Conservation (phyloP, 1,140 invertebrate species). For the Trinorchestia longiramus region DNA sequence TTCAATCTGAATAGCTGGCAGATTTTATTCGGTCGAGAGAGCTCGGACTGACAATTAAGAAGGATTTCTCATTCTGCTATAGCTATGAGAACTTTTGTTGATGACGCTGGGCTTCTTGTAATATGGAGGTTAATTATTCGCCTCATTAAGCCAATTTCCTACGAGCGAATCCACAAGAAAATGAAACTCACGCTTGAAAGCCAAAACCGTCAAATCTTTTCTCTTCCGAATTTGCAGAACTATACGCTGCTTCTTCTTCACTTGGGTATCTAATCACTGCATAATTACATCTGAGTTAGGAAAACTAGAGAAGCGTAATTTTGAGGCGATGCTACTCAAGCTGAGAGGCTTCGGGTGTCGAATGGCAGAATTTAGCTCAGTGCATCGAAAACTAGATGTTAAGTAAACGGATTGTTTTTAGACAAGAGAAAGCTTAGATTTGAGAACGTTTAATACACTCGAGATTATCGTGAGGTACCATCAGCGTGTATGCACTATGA, state of each 20-base stretch:
- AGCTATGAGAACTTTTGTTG: neutral
- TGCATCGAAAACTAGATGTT: no score
- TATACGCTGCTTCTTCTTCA: neutral
- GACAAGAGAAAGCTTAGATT: neutral
- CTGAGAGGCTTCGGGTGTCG: neutral
- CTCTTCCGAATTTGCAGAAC: neutral
- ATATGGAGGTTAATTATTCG: constrained; percentile 34
- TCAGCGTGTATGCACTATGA: no score
- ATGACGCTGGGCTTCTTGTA: neutral
- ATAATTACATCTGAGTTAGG: neutral
- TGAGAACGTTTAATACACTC: neutral
- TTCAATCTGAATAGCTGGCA: neutral
- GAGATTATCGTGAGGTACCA: no score
- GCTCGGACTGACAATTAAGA: neutral
- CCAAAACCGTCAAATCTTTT: neutral
- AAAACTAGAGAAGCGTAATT: neutral
- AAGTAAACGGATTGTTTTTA: no score
- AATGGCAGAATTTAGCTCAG: neutral
- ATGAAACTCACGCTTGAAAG: neutral
- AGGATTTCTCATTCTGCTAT: neutral
- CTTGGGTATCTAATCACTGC: neutral
- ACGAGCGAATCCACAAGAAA: constrained; percentile 31
- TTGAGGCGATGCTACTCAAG: neutral
- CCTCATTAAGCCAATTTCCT: constrained; percentile 31
- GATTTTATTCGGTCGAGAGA: neutral